Conservation (phyloP, 64 coral and sea anemone species). For the Stylophora pistillata region DNA sequence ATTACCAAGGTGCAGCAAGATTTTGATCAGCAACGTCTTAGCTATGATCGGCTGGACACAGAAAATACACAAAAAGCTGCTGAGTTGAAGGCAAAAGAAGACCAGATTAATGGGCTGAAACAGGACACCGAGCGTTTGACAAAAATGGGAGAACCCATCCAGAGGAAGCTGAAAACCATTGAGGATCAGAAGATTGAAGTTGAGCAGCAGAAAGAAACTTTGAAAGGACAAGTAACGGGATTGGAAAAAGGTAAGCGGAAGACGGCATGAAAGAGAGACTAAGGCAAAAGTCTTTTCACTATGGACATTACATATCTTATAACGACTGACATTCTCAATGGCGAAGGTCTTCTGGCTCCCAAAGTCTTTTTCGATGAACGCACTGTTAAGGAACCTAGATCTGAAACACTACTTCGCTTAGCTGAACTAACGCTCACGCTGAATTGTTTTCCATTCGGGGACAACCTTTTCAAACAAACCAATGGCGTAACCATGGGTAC, state of each 20-base stretch:
- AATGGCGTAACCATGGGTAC: too few species aligned
- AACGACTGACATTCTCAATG: too few species aligned
- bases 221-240: slow-evolving; percentile 91
- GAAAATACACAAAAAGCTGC: slow-evolving; percentile 92
- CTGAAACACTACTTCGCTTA: too few species aligned
- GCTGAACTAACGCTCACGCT: too few species aligned
- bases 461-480: too few species aligned
- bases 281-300: too few species aligned
- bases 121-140: slow-evolving; percentile 90
- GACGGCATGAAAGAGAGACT: too few species aligned
- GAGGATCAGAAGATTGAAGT: slow-evolving; percentile 94
- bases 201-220: slow-evolving; percentile 93
- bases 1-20: slow-evolving; percentile 97
- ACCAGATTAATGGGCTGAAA: slow-evolving; percentile 89
- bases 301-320: too few species aligned
- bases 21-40: slow-evolving; percentile 91
- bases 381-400: too few species aligned
- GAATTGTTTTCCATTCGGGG: too few species aligned
- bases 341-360: too few species aligned
- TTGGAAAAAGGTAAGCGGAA: slow-evolving; percentile 89
- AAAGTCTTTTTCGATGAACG: too few species aligned
- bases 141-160: slow-evolving; percentile 95
- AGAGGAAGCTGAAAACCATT: slow-evolving; percentile 80
- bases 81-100: slow-evolving; percentile 95
- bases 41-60: slow-evolving; percentile 88